Evolutionary conservation across 1,140 invertebrate genomes (phyloP).

Genomic region (Dendroctonus ponderosae): DNA sequence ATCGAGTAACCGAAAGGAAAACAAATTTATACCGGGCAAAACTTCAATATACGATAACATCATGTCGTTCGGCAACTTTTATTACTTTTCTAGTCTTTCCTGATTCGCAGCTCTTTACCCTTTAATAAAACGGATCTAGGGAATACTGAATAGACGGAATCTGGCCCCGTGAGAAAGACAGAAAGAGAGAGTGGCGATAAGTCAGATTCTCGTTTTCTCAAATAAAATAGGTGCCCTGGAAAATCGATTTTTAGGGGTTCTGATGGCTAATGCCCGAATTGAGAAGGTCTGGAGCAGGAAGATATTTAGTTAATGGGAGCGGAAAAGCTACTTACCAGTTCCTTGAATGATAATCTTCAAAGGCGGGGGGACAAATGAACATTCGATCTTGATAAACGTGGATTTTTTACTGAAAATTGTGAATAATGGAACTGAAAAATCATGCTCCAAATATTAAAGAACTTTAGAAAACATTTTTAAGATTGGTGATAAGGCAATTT

Average conservation of each 20-base stretch:
- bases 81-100: constrained; percentile 13
- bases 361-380: too few relatives aligned
- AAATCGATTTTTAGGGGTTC: constrained; percentile 1
- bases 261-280: too few relatives aligned
- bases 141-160: constrained; percentile 19
- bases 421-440: too few relatives aligned
- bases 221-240: constrained; percentile 5
- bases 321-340: too few relatives aligned
- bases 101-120: constrained; percentile 5
- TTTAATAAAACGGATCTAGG: constrained; percentile 18
- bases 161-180: background rate
- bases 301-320: too few relatives aligned
- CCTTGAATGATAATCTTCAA: too few relatives aligned
- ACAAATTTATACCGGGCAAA: constrained; percentile 20
- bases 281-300: too few relatives aligned
- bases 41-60: constrained; percentile 25
- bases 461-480: too few relatives aligned
- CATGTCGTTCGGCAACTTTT: constrained; percentile 22
- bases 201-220: background rate
- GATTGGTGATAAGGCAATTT: too few relatives aligned
- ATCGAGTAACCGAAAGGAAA: constrained; percentile 16
- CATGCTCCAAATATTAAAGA: too few relatives aligned
- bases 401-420: too few relatives aligned
- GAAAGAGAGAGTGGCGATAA: background rate
- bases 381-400: too few relatives aligned